These are phyloP conservation scores for Mellilla xanthometata DNA, from an alignment of 2,888 invertebrate species.

Conservation along the genomic window DNA sequence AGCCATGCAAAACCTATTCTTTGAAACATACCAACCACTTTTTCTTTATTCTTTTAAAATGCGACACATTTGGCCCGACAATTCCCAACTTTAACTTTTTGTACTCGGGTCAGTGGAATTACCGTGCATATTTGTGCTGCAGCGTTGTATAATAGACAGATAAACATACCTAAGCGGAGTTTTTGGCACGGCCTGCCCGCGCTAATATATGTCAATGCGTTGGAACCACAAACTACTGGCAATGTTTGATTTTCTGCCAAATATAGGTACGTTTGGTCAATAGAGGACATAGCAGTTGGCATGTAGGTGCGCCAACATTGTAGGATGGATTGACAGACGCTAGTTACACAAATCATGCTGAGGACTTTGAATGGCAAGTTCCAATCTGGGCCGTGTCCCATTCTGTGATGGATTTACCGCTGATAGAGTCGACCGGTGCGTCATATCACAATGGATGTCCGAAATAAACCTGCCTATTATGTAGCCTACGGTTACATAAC, in stretches of 20 bases:
- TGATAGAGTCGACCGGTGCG: constrained; percentile 23
- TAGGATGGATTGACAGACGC: constrained; percentile 26
- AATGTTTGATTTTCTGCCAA: constrained; percentile 38
- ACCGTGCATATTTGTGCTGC: too few species aligned
- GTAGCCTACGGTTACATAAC: constrained; percentile 1
- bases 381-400: constrained; percentile 33
- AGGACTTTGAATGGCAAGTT: constrained; percentile 31
- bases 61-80: too few species aligned
- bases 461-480: constrained; percentile 14
- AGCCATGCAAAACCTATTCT: too few species aligned
- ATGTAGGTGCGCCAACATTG: constrained; percentile 13
- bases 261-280: constrained; percentile 29
- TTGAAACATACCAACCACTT: too few species aligned
- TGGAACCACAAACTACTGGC: constrained; percentile 33
- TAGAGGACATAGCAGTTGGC: constrained; percentile 16
- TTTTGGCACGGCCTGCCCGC: constrained; percentile 13
- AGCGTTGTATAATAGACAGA: background rate
- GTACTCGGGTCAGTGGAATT: too few species aligned
- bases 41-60: too few species aligned
- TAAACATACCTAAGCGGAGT: constrained; percentile 6
- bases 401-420: constrained; percentile 35
- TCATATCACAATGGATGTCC: constrained; percentile 22
- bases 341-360: constrained; percentile 33
- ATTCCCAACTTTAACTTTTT: too few species aligned
- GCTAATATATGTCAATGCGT: constrained; percentile 23